Percentiles rank a stretch among this genome's conserved stretches.
These are phyloP conservation scores for Eulithis prunata DNA, from an alignment of 2,888 invertebrate species.

Conservation along the genomic window DNA sequence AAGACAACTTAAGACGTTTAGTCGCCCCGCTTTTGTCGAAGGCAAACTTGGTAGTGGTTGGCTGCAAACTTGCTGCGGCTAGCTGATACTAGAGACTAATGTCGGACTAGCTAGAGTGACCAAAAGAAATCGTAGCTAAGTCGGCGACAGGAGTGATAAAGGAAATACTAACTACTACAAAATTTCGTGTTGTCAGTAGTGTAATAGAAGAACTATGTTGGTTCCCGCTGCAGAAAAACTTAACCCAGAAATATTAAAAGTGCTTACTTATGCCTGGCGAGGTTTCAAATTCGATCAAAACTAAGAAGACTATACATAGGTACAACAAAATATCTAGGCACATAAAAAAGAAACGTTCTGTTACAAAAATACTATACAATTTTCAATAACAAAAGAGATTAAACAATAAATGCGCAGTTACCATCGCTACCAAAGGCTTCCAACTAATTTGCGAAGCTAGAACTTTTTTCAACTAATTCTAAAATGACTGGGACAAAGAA, in stretches of 20 bases:
- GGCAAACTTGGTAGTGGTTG: constrained; percentile 40
- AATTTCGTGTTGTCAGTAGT: too few relatives aligned
- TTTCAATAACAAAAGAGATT: background rate
- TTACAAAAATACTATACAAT: background rate
- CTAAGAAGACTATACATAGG: too few relatives aligned
- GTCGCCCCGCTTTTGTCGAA: constrained; percentile 43
- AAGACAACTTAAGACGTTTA: constrained; percentile 61
- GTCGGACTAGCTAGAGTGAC: background rate
- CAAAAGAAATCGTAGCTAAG: too few relatives aligned
- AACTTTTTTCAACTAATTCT: constrained; percentile 27
- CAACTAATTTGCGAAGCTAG: constrained; percentile 24
- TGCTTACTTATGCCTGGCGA: too few relatives aligned
- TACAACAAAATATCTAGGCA: too few relatives aligned
- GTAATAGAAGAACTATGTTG: too few relatives aligned
- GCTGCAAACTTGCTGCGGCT: constrained; percentile 39
- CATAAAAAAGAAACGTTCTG: background rate
- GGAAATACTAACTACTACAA: too few relatives aligned
- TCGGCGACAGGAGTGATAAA: background rate
- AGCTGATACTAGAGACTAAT: constrained; percentile 20
- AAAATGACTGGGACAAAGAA: constrained; percentile 22
- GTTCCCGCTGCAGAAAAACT: too few relatives aligned
- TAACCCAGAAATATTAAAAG: too few relatives aligned
- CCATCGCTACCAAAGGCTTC: constrained; percentile 16
- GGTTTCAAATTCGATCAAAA: too few relatives aligned
- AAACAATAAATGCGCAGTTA: constrained; percentile 19